These are phyloP conservation scores for Aleiodes sp. DNA, from an alignment of 1,140 invertebrate genomes.

Conservation along the genomic window DNA sequence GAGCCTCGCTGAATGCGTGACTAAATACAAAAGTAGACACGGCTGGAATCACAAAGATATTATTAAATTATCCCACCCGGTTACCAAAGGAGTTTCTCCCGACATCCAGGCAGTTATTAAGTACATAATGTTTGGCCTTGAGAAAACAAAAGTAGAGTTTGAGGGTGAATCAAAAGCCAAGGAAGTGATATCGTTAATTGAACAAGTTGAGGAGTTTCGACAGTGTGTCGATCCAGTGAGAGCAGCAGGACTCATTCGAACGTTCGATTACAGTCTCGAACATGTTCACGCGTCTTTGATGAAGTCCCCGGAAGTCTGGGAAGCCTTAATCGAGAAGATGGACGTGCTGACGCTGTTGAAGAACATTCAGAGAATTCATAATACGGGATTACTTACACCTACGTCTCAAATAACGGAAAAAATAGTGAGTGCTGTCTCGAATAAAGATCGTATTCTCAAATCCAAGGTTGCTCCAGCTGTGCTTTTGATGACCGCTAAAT, in stretches of 20 bases:
- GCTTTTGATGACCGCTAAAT: slow-evolving; percentile 68
- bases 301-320: slow-evolving; percentile 74
- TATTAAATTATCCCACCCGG: slow-evolving; percentile 71
- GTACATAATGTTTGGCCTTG: slow-evolving; percentile 67
- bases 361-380: slow-evolving; percentile 73
- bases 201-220: slow-evolving; percentile 69
- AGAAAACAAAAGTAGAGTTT: slow-evolving; percentile 63
- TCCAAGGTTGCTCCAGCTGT: slow-evolving; percentile 70
- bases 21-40: slow-evolving; percentile 70
- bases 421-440: slow-evolving; percentile 61
- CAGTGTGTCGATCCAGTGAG: slow-evolving; percentile 68
- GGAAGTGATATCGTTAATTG: slow-evolving; percentile 68
- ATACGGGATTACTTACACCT: slow-evolving; percentile 68
- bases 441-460: slow-evolving; percentile 59
- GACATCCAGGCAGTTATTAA: slow-evolving; percentile 62
- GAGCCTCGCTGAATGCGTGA: slow-evolving; percentile 71
- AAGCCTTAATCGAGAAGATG: slow-evolving; percentile 70
- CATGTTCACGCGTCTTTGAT: slow-evolving; percentile 74
- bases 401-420: slow-evolving; percentile 55
- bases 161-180: slow-evolving; percentile 56
- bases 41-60: slow-evolving; percentile 77
- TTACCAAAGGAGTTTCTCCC: neutral
- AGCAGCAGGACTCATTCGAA: slow-evolving; percentile 66
- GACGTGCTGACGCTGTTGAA: slow-evolving; percentile 68
- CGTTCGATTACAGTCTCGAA: slow-evolving; percentile 68